phyloP scores from a whole-genome alignment of 2,797 vertebrate genomes.

The Oreochromis mossambicus region DNA sequence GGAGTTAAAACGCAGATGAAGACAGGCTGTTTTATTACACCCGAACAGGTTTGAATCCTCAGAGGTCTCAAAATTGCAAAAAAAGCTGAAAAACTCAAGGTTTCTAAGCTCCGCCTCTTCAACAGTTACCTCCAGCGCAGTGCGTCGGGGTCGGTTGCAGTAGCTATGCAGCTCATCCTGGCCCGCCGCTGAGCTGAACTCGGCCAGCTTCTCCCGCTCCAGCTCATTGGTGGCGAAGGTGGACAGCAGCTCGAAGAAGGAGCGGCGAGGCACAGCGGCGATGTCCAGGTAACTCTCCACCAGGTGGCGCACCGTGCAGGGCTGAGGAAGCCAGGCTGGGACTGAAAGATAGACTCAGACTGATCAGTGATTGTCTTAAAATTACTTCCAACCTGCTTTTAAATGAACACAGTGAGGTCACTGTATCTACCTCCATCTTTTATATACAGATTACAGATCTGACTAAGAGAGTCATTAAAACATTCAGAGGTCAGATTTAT shows the following conservation, averaged over 20 bases:
- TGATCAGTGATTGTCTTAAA: neutral
- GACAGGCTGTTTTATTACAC: neutral
- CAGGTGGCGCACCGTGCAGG: conserved; percentile 80
- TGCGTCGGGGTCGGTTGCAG: conserved; percentile 87
- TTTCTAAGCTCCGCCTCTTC: neutral
- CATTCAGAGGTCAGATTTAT: neutral
- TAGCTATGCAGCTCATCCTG: conserved; percentile 87
- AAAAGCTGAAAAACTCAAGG: neutral
- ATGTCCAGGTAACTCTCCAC: conserved; percentile 85
- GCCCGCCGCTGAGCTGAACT: conserved; percentile 85
- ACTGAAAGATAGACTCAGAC: conserved; percentile 25
- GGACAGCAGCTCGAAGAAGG: conserved; percentile 88
- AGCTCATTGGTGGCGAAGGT: conserved; percentile 77
- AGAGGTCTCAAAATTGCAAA: neutral
- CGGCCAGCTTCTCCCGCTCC: conserved; percentile 86
- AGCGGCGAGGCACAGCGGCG: conserved; percentile 85
- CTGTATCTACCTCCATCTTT: neutral
- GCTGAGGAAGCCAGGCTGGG: conserved; percentile 79
- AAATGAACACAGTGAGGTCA: neutral
- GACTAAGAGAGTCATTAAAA: neutral
- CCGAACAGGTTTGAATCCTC: neutral
- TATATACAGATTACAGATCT: neutral
- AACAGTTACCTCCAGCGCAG: conserved; percentile 81
- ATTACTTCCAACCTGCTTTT: neutral
- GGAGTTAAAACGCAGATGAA: neutral